Conservation (phyloP, 2,113 vertebrate species). For the Mormyrus lacerda region DNA sequence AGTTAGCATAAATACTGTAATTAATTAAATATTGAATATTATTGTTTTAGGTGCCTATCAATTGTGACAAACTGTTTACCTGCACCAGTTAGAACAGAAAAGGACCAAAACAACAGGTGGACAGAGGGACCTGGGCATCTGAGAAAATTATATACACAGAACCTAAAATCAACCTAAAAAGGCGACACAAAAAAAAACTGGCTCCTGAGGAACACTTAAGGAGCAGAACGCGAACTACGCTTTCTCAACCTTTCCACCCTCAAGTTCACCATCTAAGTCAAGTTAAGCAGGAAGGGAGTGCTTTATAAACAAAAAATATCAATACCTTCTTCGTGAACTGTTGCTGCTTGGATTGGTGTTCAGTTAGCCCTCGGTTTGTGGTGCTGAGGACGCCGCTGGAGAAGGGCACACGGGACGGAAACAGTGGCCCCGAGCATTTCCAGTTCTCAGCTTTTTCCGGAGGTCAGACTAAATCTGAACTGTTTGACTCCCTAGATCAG, state of each 20-base stretch:
- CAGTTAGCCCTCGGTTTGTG: not conserved
- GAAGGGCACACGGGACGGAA: not conserved
- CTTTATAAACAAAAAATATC: not conserved
- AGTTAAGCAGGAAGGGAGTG: constrained; percentile 2
- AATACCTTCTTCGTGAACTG: not conserved
- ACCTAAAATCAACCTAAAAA: not conserved
- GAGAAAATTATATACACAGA: not conserved
- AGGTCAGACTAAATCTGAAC: not conserved
- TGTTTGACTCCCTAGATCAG: not conserved
- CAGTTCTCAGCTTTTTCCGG: not conserved
- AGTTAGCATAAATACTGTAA: not conserved
- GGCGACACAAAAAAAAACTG: not conserved
- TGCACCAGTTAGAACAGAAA: not conserved
- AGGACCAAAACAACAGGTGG: not conserved
- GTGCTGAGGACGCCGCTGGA: not conserved
- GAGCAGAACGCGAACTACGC: not conserved
- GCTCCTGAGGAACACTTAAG: not conserved
- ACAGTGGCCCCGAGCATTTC: not conserved
- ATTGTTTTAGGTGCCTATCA: not conserved
- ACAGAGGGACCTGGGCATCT: not conserved
- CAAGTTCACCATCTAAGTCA: not conserved
- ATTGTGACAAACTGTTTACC: not conserved
- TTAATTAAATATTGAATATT: not conserved
- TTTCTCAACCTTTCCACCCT: not conserved
- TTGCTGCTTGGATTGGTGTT: not conserved